Evolutionary conservation across 2,113 vertebrate genomes (phyloP).

Genomic region (Cervus canadensis): DNA sequence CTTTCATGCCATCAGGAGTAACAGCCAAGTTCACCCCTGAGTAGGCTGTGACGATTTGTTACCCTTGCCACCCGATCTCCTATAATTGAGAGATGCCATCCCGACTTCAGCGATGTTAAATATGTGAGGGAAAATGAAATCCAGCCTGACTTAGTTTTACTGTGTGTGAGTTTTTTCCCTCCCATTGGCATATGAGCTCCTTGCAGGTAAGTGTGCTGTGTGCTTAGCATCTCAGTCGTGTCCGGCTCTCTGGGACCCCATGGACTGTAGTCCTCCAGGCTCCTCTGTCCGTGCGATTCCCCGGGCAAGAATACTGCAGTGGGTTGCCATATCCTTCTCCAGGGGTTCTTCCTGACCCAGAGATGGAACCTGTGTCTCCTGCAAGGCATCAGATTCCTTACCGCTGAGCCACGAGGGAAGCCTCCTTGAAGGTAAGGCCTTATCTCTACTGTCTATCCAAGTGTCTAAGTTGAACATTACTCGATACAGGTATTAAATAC

Average conservation of each 20-base stretch:
- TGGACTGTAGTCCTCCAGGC: background rate
- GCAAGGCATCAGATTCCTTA: background rate
- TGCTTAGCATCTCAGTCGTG: background rate
- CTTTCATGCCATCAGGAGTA: background rate
- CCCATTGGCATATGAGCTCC: background rate
- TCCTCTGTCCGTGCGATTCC: background rate
- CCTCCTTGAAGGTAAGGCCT: background rate
- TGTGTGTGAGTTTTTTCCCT: background rate
- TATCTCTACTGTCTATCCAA: background rate
- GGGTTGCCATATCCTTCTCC: background rate
- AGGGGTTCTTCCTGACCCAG: background rate
- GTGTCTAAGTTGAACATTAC: background rate
- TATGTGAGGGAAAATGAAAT: background rate
- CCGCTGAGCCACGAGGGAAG: background rate
- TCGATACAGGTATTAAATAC: background rate
- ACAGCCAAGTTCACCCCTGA: background rate
- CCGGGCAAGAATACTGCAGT: background rate
- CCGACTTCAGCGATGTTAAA: background rate
- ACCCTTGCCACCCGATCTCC: too few species aligned
- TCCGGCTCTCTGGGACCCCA: background rate
- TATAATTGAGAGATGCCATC: background rate
- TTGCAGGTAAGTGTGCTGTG: background rate
- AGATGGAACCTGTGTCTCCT: background rate
- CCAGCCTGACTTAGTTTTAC: background rate
- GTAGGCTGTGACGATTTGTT: background rate